Base-by-base conservation (phyloP, 2,888 invertebrate genomes). In the Nomada fabriciana region DNA sequence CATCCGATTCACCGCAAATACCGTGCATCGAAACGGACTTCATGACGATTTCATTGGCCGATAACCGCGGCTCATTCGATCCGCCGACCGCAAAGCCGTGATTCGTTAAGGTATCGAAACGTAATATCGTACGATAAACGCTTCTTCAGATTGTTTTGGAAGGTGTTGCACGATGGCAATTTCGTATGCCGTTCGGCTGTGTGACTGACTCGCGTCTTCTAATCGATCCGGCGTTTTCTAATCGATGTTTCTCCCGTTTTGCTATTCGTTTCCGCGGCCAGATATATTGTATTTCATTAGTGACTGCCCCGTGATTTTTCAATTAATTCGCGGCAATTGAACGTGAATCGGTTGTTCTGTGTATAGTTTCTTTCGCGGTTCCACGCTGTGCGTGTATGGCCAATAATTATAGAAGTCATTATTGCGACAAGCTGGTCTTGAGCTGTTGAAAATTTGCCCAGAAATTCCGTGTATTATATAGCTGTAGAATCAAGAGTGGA, bases 11-110 rank as follows among this genome's bases (percentile, higher is more conserved):
- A 82, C 86, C 86, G 82, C 86, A 84, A 86, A 86, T 81, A 72
- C 71, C 79, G 82, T 74, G 61, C 80, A 60, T 65, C 76, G 81
- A 74, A 86, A 83, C 84, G 83, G 77, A 79, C 81, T 87, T 86
- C 86, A 88, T 88, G 88, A 85, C 88, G 88, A 85, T 88, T 87
- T 86, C 87, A 86, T 88, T 89, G 87, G 60, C 83, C 88, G 81
- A 84, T 88, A 87, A 89, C 87, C 87, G 84, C 87, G 86, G 83
- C 60, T 80, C 84, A 81, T 86, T 89, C 82, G 83, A 83, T 77
- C 76, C 76, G 36, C 59, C 76, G 55, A 88, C 87, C 87, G 73
- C 83, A 84, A 53, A 63, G 63, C 72, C 64, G 80, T 85, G 88
- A 85, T 83, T 80, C 83, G 87, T 87, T 88, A 89, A 89, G 88